phyloP scores from a whole-genome alignment of 1,140 invertebrate genomes.

The Halesus radiatus region DNA sequence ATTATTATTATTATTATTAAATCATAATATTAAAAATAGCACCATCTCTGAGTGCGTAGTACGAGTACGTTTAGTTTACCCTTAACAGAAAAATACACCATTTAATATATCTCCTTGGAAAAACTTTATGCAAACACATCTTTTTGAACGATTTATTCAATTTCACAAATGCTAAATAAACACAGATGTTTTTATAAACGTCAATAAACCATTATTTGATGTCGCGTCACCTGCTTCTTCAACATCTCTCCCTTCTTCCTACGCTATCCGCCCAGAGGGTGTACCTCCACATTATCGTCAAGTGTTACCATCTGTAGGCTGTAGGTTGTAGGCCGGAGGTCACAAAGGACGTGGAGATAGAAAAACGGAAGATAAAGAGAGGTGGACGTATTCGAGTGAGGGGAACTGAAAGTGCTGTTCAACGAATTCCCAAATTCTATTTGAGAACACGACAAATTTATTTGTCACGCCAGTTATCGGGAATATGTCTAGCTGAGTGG shows the following conservation, averaged over 20 bases:
- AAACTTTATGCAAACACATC: not conserved
- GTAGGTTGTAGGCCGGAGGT: no score
- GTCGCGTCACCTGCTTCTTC: no score
- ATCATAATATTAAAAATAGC: no score
- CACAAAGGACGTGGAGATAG: no score
- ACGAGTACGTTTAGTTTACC: no score
- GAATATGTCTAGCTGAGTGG: not conserved
- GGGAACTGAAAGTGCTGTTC: conserved; percentile 24
- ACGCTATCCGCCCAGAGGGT: not conserved
- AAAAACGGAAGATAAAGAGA: not conserved
- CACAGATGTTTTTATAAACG: not conserved
- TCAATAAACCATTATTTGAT: conserved; percentile 3
- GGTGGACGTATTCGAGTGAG: not conserved
- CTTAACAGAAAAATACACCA: no score
- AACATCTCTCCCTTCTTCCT: no score
- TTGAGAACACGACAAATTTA: conserved; percentile 41
- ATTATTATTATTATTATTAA: no score
- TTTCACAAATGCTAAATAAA: not conserved
- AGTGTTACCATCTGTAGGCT: not conserved
- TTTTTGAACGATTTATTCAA: not conserved
- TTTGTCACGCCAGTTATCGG: conserved; percentile 10
- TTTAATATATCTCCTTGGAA: no score
- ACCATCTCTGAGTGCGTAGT: no score
- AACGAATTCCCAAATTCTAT: conserved; percentile 53
- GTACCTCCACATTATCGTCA: not conserved